Evolutionary conservation across 2,888 invertebrate species (phyloP).

Genomic region (Spisula subtruncata): DNA sequence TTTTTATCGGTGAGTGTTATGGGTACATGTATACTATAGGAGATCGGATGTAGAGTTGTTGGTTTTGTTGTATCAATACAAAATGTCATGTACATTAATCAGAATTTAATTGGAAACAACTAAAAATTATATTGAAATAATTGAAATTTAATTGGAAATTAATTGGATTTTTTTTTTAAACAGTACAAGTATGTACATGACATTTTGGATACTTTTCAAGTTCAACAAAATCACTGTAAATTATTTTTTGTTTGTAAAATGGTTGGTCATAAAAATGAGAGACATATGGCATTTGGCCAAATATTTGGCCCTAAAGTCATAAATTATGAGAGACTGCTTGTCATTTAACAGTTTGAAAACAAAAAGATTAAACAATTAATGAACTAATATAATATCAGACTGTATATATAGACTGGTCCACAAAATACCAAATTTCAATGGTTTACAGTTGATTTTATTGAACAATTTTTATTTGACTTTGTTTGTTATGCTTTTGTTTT

Average conservation of each 20-base stretch:
- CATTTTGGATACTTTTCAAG: background rate
- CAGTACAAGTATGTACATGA: background rate
- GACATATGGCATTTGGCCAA: too few relatives aligned
- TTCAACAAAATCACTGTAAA: background rate
- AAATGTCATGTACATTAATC: background rate
- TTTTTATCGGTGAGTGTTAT: slow-evolving; percentile 94
- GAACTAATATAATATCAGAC: too few relatives aligned
- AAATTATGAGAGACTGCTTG: too few relatives aligned
- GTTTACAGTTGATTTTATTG: slow-evolving; percentile 2
- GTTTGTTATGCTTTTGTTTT: slow-evolving; percentile 13
- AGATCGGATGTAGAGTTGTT: background rate
- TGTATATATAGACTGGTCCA: too few relatives aligned
- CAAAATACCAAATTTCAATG: background rate
- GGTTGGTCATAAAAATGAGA: too few relatives aligned
- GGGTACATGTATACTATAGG: background rate
- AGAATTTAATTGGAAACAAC: too few relatives aligned
- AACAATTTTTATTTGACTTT: background rate
- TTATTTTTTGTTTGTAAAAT: background rate
- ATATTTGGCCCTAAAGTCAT: too few relatives aligned
- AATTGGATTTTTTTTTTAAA: too few relatives aligned
- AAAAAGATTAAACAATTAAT: too few relatives aligned
- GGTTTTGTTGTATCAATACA: background rate
- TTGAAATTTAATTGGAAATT: too few relatives aligned
- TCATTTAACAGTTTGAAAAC: too few relatives aligned
- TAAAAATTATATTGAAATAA: too few relatives aligned